These are phyloP conservation scores for Mus minutoides DNA, from an alignment of 2,797 vertebrate species.

Conservation along the genomic window DNA sequence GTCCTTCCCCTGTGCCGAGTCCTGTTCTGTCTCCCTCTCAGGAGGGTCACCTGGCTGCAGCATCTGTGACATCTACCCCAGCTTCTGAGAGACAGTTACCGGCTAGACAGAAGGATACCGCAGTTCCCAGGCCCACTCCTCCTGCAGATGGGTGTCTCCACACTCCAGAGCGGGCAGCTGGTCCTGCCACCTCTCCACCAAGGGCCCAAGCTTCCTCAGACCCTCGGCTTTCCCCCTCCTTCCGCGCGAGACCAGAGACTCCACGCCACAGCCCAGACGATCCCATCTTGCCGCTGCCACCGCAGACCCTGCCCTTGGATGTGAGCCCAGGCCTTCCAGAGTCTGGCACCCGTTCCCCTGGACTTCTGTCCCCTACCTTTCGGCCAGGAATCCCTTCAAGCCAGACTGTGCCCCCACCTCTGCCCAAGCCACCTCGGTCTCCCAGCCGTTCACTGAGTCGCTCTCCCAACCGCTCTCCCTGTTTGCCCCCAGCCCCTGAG, in stretches of 20 bases:
- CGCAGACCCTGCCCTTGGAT: constrained; percentile 77
- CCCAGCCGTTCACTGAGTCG: constrained; percentile 74
- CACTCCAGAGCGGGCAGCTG: constrained; percentile 40
- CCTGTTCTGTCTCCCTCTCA: constrained; percentile 55
- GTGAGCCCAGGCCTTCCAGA: constrained; percentile 74
- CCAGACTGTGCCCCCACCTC: constrained; percentile 82
- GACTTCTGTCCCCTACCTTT: constrained; percentile 84
- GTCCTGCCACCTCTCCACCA: constrained; percentile 67
- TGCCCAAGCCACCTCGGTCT: constrained; percentile 71
- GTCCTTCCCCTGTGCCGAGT: constrained; percentile 47
- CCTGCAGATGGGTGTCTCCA: constrained; percentile 32
- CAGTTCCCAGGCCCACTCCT: not conserved
- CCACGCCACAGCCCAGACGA: constrained; percentile 77
- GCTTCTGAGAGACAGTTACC: constrained; percentile 44
- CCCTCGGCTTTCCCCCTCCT: constrained; percentile 66
- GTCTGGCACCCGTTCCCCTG: constrained; percentile 80
- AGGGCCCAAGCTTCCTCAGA: constrained; percentile 70
- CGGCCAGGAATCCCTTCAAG: constrained; percentile 69
- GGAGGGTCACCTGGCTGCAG: constrained; percentile 43
- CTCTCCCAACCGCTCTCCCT: constrained; percentile 55
- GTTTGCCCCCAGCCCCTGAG: constrained; percentile 62
- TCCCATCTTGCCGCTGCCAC: constrained; percentile 27
- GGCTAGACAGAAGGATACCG: constrained; percentile 51
- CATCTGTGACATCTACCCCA: not conserved
- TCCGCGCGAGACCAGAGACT: constrained; percentile 79